Conservation (phyloP, 1,140 invertebrate species). For the Chrysomallon squamiferum region DNA sequence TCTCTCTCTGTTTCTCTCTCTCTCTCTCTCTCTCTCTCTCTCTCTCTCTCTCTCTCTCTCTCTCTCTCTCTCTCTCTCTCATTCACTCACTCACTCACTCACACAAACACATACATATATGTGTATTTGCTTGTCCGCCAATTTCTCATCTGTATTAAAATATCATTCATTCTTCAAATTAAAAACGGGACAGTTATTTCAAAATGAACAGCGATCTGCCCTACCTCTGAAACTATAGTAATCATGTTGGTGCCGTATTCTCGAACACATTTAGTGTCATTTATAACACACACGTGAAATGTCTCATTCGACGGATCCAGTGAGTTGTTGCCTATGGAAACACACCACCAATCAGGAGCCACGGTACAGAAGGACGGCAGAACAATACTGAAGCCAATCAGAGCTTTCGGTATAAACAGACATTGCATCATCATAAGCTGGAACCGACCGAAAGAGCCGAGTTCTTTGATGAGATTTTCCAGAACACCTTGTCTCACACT, state of each 20-base stretch:
- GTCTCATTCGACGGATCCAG: too few relatives aligned
- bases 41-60: too few relatives aligned
- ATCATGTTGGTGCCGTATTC: neutral
- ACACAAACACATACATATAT: too few relatives aligned
- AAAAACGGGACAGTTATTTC: too few relatives aligned
- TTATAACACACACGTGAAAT: neutral
- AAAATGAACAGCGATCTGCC: neutral
- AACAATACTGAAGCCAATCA: conserved; percentile 28
- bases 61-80: too few relatives aligned
- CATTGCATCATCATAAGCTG: conserved; percentile 15
- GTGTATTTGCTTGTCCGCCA: too few relatives aligned
- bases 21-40: too few relatives aligned
- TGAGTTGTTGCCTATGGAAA: neutral
- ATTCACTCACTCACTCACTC: too few relatives aligned
- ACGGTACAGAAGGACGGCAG: conserved; percentile 28
- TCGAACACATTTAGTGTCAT: neutral
- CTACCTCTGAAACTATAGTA: neutral
- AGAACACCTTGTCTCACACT: neutral
- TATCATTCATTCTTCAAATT: too few relatives aligned
- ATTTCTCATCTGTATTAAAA: too few relatives aligned
- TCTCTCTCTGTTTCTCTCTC: too few relatives aligned
- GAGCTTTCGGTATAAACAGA: conserved; percentile 14
- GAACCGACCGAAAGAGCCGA: conserved; percentile 27
- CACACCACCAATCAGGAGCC: conserved; percentile 34
- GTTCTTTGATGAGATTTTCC: conserved; percentile 15